Base-by-base conservation (phyloP, 2,888 invertebrate genomes). In the Brachyptera risi region DNA sequence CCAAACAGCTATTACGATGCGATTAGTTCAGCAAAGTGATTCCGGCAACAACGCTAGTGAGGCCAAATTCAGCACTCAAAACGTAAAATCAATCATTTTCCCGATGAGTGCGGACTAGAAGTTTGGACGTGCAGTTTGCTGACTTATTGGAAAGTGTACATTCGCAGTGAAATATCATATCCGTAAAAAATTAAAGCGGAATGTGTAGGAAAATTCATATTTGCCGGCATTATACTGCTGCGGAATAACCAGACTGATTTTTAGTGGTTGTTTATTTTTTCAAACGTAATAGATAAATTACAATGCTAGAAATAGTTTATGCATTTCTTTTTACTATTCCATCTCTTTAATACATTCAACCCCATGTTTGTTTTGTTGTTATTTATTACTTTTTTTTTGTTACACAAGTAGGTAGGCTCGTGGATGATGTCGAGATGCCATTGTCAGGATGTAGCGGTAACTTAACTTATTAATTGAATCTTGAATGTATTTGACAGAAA, bases 351-450 rank as follows among this genome's bases (percentile, higher is more conserved):
- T 21, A 42, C 19, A n/a, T n/a, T n/a, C n/a, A n/a, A 13, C 42
- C 2, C 21, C 19, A 21, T 42, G 42, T 7, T 11, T 31, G 42
- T 49, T 17, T 51, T 51, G 35, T 35, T 51, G 51, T 27, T 51
- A 51, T 51, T 51, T 51, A 51, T 51, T 51, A n/a, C n/a, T n/a
- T n/a, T n/a, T 15, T 15, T 31, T 51, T 51, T 51, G 51, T 51
- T 51, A 51, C 51, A 51, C 27, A 31, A 3, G 35, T 35, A 51
- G 51, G 27, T n/a, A n/a, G n/a, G 35, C n/a, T 49, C 15, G 27
- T 15, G 4, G 51, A 21, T 51, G 13, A 51, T 51, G 51, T 51
- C 51, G 31, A 49, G 49, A 24, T 49, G 49, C 24, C 49, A 49
- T 5, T 49, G 21, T 42, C 21, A 21, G 24, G 24, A 23, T 9